Evolutionary conservation across 2,797 vertebrate genomes (phyloP).

Genomic region (Poecilia velifera): DNA sequence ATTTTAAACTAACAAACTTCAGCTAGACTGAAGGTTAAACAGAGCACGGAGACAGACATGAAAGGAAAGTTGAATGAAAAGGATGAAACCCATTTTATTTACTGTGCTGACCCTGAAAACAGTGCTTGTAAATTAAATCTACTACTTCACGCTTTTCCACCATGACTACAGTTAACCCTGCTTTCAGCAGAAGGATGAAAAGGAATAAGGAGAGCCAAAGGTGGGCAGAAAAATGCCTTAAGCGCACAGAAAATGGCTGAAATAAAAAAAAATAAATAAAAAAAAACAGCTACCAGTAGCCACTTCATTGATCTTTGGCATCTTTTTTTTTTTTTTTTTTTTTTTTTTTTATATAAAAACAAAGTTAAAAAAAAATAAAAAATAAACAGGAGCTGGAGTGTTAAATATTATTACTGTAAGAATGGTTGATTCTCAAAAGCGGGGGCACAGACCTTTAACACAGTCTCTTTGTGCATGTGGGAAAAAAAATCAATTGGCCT

Average conservation of each 20-base stretch:
- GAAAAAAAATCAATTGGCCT: background rate
- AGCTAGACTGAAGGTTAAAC: background rate
- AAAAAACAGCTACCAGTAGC: constrained; percentile 44
- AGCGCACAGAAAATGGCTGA: constrained; percentile 19
- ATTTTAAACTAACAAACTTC: background rate
- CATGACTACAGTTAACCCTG: constrained; percentile 39
- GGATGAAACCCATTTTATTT: background rate
- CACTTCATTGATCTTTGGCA: constrained; percentile 38
- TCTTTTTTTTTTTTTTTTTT: constrained; percentile 46
- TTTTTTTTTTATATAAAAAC: constrained; percentile 25
- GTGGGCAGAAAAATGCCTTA: constrained; percentile 32
- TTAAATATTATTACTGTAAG: constrained; percentile 15
- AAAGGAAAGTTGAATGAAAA: background rate
- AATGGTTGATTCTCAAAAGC: background rate
- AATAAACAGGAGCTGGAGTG: background rate
- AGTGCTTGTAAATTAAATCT: constrained; percentile 27
- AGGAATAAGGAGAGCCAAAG: constrained; percentile 20
- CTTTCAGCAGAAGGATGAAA: constrained; percentile 50
- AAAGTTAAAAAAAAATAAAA: background rate
- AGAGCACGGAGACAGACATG: background rate
- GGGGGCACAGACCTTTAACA: background rate
- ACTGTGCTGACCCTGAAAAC: constrained; percentile 29
- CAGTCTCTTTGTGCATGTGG: background rate
- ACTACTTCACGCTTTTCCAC: constrained; percentile 32
- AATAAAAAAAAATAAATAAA: constrained; percentile 53